Evolutionary conservation across 2,797 vertebrate species (phyloP).

Genomic region (Galaxias olidus): DNA sequence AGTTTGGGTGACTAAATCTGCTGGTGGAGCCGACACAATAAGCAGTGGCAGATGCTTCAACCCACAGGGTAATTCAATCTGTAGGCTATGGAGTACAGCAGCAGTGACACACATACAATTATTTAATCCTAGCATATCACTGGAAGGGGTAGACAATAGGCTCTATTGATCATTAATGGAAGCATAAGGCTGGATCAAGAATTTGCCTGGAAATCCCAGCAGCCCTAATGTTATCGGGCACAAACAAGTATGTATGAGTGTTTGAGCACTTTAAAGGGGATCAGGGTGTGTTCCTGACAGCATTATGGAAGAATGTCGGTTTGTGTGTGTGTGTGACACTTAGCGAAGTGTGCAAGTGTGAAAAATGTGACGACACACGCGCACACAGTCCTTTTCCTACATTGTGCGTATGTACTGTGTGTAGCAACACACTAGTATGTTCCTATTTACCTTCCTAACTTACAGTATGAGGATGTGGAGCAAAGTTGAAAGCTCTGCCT

Average conservation of each 20-base stretch:
- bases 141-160: neutral
- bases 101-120: neutral
- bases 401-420: too few relatives aligned
- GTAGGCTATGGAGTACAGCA: neutral
- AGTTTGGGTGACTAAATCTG: neutral
- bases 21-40: neutral
- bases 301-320: neutral
- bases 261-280: neutral
- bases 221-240: neutral
- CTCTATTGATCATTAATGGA: neutral
- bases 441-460: neutral
- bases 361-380: too few relatives aligned
- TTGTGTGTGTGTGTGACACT: neutral
- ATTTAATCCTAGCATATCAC: conserved; percentile 2
- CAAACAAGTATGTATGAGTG: neutral
- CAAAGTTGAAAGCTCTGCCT: conserved; percentile 6
- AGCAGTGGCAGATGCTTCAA: neutral
- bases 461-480: conserved; percentile 4
- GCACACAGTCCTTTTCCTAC: too few relatives aligned
- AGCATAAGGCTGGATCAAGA: neutral
- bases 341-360: neutral
- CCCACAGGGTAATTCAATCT: neutral
- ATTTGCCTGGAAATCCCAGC: neutral
- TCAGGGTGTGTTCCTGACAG: neutral
- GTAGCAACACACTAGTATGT: too few relatives aligned